Evolutionary conservation across 2,113 vertebrate species (phyloP), one percentile per base, ranked within the genome.

Genomic region (Bothrops jararaca): DNA sequence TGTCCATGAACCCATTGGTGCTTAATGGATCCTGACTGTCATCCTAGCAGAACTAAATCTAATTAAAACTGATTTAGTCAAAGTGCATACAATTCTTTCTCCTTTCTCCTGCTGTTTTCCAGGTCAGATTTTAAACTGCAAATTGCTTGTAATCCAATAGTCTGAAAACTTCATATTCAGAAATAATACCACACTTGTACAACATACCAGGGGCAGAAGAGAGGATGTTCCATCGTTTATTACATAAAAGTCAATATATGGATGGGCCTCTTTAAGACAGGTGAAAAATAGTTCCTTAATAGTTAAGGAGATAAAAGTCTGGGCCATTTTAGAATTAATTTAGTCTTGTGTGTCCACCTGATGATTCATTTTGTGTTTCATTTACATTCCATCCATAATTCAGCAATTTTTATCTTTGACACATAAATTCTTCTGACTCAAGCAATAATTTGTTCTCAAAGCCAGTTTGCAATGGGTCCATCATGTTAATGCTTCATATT

Each of bases 311-410:
- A 89, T 57, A 85, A 86, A 58, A 60, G 86, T 90, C n/a, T 90
- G 29, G 22, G 39, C 54, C 74, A 64, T 56, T 93, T 90, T 86
- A 86, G 13, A 80, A 93, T 90, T 90, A 86, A 80, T 90, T 90
- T 53, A 53, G n/a, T 90, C 34, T 1, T 45, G 42, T 52, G 7
- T 39, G 34, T 45, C 15, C 39, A 3, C 29, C 48, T 92, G 86
- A 74, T 74, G 34, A 64, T 87, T 80, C 64, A 56, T 24, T 89
- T 92, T 39, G 64, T 42, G 64, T 60, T 89, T 60, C 13, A 64
- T 90, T 85, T 60, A 58, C 42, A 90, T 52, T 64, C 29, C 29
- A 39, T 22, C 88, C 54, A 86, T 90, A 90, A 90, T 9, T 93
- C 23, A 53, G 74, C 60, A 85, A 15, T 64, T 88, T 88, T 90